phyloP scores from a whole-genome alignment of 2,113 vertebrate species.

The Eclectus roratus region DNA sequence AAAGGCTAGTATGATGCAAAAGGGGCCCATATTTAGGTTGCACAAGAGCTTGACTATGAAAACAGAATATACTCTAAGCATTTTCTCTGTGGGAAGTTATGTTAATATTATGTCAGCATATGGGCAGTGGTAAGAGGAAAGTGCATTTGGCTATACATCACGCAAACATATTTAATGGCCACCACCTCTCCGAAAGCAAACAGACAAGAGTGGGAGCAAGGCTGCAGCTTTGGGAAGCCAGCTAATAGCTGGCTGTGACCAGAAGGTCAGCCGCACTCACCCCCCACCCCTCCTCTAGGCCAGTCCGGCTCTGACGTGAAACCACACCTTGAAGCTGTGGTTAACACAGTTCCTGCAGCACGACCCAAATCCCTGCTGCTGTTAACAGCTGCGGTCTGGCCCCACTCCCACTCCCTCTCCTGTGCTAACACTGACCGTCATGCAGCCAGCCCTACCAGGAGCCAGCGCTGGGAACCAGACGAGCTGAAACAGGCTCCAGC shows the following conservation, averaged over 20 bases:
- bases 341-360: background rate
- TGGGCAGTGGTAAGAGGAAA: background rate
- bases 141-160: background rate
- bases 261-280: background rate
- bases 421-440: background rate
- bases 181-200: background rate
- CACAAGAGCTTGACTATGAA: background rate
- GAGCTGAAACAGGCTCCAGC: background rate
- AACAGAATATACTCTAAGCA: background rate
- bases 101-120: background rate
- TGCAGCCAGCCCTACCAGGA: background rate
- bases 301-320: background rate
- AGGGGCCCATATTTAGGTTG: background rate
- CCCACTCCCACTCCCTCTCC: background rate
- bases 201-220: background rate
- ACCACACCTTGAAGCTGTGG: slow-evolving; percentile 1
- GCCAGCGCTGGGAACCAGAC: background rate
- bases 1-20: background rate
- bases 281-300: background rate
- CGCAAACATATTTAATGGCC: background rate
- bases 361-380: background rate
- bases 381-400: slow-evolving; percentile 13
- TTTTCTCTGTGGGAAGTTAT: background rate
- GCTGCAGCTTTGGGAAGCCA: background rate
- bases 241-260: background rate